Evolutionary conservation across 2,113 vertebrate species (phyloP), one percentile per base, ranked within the genome.

Genomic region (Notothenia coriiceps): DNA sequence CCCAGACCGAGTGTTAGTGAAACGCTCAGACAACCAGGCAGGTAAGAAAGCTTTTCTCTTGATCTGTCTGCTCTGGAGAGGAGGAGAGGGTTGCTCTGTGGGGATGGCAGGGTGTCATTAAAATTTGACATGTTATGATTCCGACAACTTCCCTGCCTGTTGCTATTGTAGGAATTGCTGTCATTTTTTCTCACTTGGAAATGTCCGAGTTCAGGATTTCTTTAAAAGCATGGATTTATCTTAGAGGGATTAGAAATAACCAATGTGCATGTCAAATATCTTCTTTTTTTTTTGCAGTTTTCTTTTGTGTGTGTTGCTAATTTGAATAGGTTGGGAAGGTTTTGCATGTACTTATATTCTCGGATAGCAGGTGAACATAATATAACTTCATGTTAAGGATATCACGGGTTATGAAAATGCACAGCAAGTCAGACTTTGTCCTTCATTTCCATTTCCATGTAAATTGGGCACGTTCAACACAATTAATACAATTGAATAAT

Each of bases 81-180:
- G 50, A 73, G 46, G 40, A 73, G 66, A 29, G 50, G 47, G 60
- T 67, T 52, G 68, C 71, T 82, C 63, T 11, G 1, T 25, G 22
- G 74, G 73, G 63, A 78, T n/a, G 40, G 59, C 63, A 77, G 71
- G 13, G 6, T 85, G 68, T 80, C 72, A 86, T 85, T 77, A 82
- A 85, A 86, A 74, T 86, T 80, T 88, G 77, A 90, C 74, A 77
- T 68, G 70, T 84, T 86, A 35, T 77, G 75, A 87, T 89, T 82
- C 79, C 0, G 65, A 73, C 83, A 92, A 94, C 87, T 93, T 92
- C 80, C 71, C 80, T 72, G 88, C 91, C 86, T 92, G 88, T 91
- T 93, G 90, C 86, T 86, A 40, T 40, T 7, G 35, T 40, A 5
- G 20, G 75, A 65, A 69, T n/a, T 57, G 64, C 60, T 79, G 56